Percentiles rank a stretch among this genome's conserved stretches.
phyloP scores from a whole-genome alignment of 2,797 vertebrate species.

The Alosa sapidissima region DNA sequence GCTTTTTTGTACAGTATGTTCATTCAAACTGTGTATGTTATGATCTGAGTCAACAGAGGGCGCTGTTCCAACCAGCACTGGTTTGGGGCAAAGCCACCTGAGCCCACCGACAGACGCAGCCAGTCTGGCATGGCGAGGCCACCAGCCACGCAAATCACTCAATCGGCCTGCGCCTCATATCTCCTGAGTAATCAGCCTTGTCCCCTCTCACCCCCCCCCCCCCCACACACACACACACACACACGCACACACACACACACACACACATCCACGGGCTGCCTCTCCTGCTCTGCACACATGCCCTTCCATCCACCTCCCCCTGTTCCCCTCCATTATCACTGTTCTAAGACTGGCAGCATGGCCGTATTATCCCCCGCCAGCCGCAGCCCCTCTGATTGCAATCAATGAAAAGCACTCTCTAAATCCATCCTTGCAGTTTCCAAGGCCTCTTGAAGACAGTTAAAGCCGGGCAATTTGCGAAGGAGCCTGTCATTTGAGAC shows the following conservation, averaged over 20 bases:
- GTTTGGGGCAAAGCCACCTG: constrained; percentile 43
- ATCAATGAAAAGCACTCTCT: constrained; percentile 58
- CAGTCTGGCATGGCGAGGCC: constrained; percentile 32
- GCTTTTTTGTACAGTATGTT: not conserved
- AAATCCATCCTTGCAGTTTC: constrained; percentile 53
- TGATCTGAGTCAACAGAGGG: constrained; percentile 40
- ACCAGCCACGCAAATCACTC: constrained; percentile 56
- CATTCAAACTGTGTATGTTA: not conserved
- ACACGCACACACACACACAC: constrained; percentile 7
- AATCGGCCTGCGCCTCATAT: constrained; percentile 53
- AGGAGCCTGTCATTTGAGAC: constrained; percentile 52
- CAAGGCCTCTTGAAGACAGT: constrained; percentile 46
- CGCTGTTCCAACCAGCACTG: constrained; percentile 24
- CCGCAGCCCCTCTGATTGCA: constrained; percentile 57
- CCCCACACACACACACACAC: constrained; percentile 9
- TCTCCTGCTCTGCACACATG: not conserved
- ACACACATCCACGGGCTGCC: not conserved
- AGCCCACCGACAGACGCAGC: constrained; percentile 42
- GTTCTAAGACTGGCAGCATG: constrained; percentile 41
- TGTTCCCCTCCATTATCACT: constrained; percentile 34
- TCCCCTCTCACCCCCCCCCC: constrained; percentile 39
- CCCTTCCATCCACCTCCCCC: constrained; percentile 16
- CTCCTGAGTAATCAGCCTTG: constrained; percentile 57
- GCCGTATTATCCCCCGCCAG: constrained; percentile 35
- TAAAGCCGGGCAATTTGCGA: constrained; percentile 54